Percentiles rank a stretch among this genome's conserved stretches.
Evolutionary conservation across 2,113 vertebrate species (phyloP).

Genomic region (rat (Rattus norvegicus)): DNA sequence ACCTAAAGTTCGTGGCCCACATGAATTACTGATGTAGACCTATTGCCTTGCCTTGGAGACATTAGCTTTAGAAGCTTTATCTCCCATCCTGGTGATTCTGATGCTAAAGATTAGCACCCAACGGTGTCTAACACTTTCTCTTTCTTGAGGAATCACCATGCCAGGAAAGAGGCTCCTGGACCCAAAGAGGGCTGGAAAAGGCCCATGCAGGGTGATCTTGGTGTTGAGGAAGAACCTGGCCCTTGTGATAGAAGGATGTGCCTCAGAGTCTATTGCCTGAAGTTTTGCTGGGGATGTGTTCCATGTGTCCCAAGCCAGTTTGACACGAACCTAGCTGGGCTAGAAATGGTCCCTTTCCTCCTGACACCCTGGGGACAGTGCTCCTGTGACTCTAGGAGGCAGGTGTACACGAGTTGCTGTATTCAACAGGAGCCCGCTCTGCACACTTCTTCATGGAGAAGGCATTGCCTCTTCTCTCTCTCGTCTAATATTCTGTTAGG

Average conservation of each 20-base stretch:
- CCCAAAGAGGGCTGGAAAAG: not conserved
- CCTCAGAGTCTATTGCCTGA: not conserved
- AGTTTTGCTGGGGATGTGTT: not conserved
- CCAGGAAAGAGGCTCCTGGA: not conserved
- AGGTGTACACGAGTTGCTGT: accelerated
- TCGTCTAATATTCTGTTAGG: not conserved
- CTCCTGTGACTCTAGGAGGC: not conserved
- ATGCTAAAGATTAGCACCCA: not conserved
- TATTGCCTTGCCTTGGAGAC: not conserved
- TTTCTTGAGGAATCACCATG: not conserved
- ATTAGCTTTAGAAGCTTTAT: not conserved
- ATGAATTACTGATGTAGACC: not conserved
- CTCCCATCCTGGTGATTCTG: not conserved
- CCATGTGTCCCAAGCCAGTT: not conserved
- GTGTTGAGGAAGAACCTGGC: not conserved
- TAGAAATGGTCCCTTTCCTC: not conserved
- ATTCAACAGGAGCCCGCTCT: too few species aligned
- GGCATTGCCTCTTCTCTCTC: not conserved
- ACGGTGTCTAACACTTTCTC: not conserved
- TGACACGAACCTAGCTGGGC: too few species aligned
- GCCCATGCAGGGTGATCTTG: not conserved
- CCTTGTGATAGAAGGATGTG: not conserved
- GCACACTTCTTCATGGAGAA: too few species aligned
- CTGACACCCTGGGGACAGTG: not conserved
- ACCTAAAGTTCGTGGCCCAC: not conserved